A percentile compares a stretch with the other conserved stretches of the same genome.
Evolutionary conservation across 2,797 vertebrate species (phyloP).

Genomic region (Chiloscyllium punctatum): DNA sequence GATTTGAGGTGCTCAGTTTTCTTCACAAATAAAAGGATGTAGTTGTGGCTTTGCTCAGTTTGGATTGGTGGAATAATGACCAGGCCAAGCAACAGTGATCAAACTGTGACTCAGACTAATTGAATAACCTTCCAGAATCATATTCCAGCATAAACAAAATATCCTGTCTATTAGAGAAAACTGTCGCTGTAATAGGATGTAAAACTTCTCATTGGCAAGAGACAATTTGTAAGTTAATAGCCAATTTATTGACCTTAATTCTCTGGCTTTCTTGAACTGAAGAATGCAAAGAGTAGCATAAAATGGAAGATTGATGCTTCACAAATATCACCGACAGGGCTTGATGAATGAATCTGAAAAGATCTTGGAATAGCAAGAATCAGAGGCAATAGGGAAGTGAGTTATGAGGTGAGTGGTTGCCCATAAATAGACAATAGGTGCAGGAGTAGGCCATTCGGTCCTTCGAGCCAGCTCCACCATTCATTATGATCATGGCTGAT

Average conservation of each 20-base stretch:
- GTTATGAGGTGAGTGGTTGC: not conserved
- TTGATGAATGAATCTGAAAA: not conserved
- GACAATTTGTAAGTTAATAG: not conserved
- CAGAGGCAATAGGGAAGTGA: not conserved
- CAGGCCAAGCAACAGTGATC: not conserved
- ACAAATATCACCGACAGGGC: not conserved
- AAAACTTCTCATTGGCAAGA: not conserved
- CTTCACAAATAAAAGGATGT: not conserved
- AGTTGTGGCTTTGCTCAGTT: not conserved
- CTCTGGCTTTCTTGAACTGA: not conserved
- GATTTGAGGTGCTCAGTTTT: not conserved
- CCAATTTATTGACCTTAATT: not conserved
- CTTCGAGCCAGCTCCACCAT: too few relatives aligned
- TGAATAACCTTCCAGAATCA: not conserved
- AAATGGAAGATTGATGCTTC: not conserved
- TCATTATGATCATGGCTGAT: too few relatives aligned
- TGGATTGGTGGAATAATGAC: not conserved
- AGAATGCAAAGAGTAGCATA: not conserved
- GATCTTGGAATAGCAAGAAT: not conserved
- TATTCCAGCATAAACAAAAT: not conserved
- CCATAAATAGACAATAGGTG: too few relatives aligned
- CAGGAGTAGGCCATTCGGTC: too few relatives aligned
- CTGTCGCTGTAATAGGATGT: not conserved
- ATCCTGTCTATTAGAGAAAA: not conserved
- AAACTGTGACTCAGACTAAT: too few relatives aligned